Evolutionary conservation across 2,888 invertebrate species (phyloP), one percentile per base, ranked within the genome.

Genomic region (Callimorpha dominula): DNA sequence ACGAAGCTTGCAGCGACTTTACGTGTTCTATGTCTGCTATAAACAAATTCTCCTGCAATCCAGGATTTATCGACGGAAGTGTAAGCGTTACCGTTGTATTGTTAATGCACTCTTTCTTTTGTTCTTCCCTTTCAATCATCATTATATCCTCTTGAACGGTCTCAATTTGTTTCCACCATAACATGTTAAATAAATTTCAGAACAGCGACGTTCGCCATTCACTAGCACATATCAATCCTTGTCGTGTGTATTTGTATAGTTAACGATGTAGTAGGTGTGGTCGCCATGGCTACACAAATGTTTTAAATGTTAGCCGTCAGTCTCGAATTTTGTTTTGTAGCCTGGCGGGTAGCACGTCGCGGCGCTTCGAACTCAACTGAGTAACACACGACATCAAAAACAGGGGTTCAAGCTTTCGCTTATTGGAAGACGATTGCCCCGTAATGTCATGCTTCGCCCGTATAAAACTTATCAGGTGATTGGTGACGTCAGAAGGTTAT

Each of bases 1-100:
- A 92, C 69, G 96, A 95, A 67, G 97, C 96, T 90, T 97, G 97
- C 75, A 97, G 94, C 74, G 96, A 96, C 90, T 96, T 96, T 60
- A 97, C 97, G 90, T 95, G 96, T 81, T 96, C 94, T 88, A 95
- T 81, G 86, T 93, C 94, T 54, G 94, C 90, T 85, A 94, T 89
- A 77, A 95, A 88, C 70, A 94, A 86, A 87, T 93, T 92, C 79
- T 95, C 93, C 85, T 93, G 91, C 76, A 94, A 85, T 75, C 93
- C 89, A 66, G 93, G 93, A 80, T 93, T 91, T 83, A 92, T 92
- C 42, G 89, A 88, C 20, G 94, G 94, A 46, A 94, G 87, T 31
- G 92, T 87, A 14, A 95, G 81, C 43, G 94, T 94, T 70, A 95
- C 85, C 57, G 94, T 92, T 3, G 94, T 89, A 76, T 92, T 92